Evolutionary conservation across 1,140 invertebrate genomes (phyloP).

Genomic region (Bombus confusus): DNA sequence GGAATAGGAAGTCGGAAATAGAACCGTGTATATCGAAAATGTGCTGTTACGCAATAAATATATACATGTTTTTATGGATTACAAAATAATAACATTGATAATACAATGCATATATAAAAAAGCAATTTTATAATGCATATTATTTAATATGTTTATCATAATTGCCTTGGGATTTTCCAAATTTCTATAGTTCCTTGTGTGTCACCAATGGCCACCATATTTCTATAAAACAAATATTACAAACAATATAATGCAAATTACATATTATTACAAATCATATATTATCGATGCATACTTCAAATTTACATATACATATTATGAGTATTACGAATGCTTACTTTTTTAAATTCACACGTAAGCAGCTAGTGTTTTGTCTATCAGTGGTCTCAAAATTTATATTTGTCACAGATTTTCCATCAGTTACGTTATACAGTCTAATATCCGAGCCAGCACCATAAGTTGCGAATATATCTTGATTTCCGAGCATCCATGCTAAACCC

Average conservation of each 20-base stretch:
- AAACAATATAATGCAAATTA: not conserved
- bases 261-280: not conserved
- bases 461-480: conserved; percentile 74
- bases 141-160: conserved; percentile 12
- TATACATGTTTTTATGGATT: not conserved
- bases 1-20: not conserved
- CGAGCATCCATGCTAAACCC: conserved; percentile 76
- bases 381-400: conserved; percentile 72
- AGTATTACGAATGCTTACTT: conserved; percentile 61
- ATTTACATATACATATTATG: too few relatives aligned
- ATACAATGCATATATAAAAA: not conserved
- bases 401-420: conserved; percentile 62
- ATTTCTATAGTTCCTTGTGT: conserved; percentile 75
- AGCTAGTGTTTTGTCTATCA: conserved; percentile 72
- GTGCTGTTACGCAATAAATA: conserved; percentile 13
- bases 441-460: conserved; percentile 74
- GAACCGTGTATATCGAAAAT: not conserved
- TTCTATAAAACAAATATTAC: conserved; percentile 69
- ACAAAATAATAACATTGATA: not conserved
- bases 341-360: conserved; percentile 77
- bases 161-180: conserved; percentile 78
- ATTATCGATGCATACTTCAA: not conserved
- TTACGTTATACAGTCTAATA: conserved; percentile 75
- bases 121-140: not conserved
- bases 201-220: conserved; percentile 76